A percentile compares a stretch with the other conserved stretches of the same genome.
phyloP scores from a whole-genome alignment of 2,797 vertebrate genomes.

The Coccyzus lansbergi region DNA sequence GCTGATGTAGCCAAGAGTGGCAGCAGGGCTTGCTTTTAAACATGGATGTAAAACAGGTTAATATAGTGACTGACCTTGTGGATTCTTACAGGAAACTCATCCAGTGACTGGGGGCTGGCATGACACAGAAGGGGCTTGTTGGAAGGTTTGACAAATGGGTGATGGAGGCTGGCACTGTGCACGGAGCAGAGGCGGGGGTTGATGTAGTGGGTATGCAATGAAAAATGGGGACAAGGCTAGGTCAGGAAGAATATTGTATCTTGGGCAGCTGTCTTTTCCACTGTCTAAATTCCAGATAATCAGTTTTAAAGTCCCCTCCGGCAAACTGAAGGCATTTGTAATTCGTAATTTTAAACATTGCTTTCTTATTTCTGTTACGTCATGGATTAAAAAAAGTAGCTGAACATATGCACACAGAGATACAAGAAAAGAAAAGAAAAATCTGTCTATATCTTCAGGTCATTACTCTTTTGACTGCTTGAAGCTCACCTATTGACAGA shows the following conservation, averaged over 20 bases:
- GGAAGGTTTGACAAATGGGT: slow-evolving; percentile 38
- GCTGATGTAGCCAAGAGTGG: neutral
- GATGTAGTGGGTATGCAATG: neutral
- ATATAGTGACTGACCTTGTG: neutral
- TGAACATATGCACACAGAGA: neutral
- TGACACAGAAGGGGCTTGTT: neutral
- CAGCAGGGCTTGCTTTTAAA: neutral
- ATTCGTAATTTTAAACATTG: neutral
- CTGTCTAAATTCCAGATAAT: slow-evolving; percentile 16
- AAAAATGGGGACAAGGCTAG: slow-evolving; percentile 51
- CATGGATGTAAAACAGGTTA: neutral
- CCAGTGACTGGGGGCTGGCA: neutral
- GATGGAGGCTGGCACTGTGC: neutral
- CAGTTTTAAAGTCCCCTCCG: neutral
- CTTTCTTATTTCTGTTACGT: neutral
- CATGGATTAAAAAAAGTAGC: neutral
- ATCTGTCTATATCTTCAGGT: neutral
- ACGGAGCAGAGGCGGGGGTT: neutral
- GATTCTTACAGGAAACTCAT: neutral
- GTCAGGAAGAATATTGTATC: slow-evolving; percentile 25
- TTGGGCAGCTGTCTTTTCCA: neutral
- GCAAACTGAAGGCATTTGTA: neutral
- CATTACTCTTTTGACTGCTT: slow-evolving; percentile 6
- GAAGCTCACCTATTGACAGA: slow-evolving; percentile 37
- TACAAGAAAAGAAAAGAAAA: neutral